phyloP scores from a whole-genome alignment of 92 coral and sea anemone species.

The Heteractis magnifica region DNA sequence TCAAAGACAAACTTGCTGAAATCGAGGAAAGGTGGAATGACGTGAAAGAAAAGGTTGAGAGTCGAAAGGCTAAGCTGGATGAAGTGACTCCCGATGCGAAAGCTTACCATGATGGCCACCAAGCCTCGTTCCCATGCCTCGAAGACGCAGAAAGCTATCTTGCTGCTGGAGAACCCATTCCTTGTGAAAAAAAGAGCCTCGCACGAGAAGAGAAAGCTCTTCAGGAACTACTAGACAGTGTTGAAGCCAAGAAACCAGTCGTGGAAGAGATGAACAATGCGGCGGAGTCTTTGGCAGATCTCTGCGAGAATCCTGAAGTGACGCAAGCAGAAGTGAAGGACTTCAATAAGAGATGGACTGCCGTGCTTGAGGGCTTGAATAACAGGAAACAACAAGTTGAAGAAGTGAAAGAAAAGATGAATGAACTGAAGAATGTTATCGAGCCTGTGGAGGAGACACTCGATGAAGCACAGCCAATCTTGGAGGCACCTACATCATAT shows the following conservation, averaged over 20 bases:
- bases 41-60: slow-evolving; percentile 59
- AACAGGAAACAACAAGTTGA: slow-evolving; percentile 67
- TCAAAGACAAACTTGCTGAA: slow-evolving; percentile 71
- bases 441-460: slow-evolving; percentile 80
- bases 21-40: slow-evolving; percentile 73
- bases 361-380: slow-evolving; percentile 63
- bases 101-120: slow-evolving; percentile 57
- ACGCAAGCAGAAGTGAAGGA: slow-evolving; percentile 91
- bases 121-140: slow-evolving; percentile 76
- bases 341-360: slow-evolving; percentile 85
- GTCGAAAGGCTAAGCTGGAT: slow-evolving; percentile 69
- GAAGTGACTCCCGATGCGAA: slow-evolving; percentile 79
- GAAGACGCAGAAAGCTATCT: slow-evolving; percentile 75
- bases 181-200: slow-evolving; percentile 81
- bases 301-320: slow-evolving; percentile 86
- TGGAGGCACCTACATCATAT: slow-evolving; percentile 66
- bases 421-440: slow-evolving; percentile 59
- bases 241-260: slow-evolving; percentile 65
- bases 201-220: slow-evolving; percentile 72
- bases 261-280: slow-evolving; percentile 59
- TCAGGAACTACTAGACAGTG: slow-evolving; percentile 47
- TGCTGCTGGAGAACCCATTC: slow-evolving; percentile 70
- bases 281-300: slow-evolving; percentile 54
- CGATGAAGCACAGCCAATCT: slow-evolving; percentile 71
- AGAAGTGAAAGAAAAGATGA: slow-evolving; percentile 58